A percentile compares a stretch with the other conserved stretches of the same genome.
Evolutionary conservation across 1,140 invertebrate species (phyloP).

Genomic region (Eufriesea mexicana): DNA sequence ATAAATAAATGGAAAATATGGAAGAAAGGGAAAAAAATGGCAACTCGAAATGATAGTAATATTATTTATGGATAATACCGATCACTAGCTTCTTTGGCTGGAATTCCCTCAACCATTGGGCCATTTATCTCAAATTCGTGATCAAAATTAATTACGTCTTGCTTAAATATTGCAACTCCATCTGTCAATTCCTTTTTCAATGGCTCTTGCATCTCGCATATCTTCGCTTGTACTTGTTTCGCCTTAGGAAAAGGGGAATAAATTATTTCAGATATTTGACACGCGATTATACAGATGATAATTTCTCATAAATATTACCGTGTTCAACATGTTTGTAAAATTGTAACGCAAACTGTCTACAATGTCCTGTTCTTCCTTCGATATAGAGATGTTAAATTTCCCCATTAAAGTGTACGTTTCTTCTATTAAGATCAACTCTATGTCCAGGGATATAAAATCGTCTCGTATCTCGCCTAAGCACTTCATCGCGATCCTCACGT

Average conservation of each 20-base stretch:
- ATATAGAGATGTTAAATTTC: constrained; percentile 88
- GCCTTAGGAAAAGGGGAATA: constrained; percentile 80
- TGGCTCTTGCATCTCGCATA: constrained; percentile 90
- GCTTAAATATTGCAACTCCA: constrained; percentile 87
- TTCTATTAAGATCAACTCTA: constrained; percentile 88
- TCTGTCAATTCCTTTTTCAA: constrained; percentile 87
- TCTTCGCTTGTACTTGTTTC: constrained; percentile 87
- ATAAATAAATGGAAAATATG: too few species aligned
- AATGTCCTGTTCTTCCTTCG: constrained; percentile 90
- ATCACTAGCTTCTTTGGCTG: constrained; percentile 92
- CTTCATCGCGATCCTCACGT: constrained; percentile 88
- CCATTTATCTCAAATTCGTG: constrained; percentile 89
- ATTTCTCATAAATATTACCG: constrained; percentile 80
- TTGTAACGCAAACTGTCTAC: constrained; percentile 90
- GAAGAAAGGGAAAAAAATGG: not conserved
- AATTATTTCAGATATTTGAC: not conserved
- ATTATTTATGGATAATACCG: constrained; percentile 77
- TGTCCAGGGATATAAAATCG: constrained; percentile 88
- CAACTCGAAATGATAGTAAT: not conserved
- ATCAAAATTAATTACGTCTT: constrained; percentile 88
- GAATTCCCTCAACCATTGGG: constrained; percentile 91
- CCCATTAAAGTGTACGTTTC: constrained; percentile 90
- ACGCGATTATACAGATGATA: not conserved
- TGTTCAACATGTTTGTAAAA: constrained; percentile 89
- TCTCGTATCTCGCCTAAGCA: constrained; percentile 89